These are phyloP conservation scores for Didymodactylos carnosus DNA, from an alignment of 2,888 invertebrate species.

Conservation along the genomic window DNA sequence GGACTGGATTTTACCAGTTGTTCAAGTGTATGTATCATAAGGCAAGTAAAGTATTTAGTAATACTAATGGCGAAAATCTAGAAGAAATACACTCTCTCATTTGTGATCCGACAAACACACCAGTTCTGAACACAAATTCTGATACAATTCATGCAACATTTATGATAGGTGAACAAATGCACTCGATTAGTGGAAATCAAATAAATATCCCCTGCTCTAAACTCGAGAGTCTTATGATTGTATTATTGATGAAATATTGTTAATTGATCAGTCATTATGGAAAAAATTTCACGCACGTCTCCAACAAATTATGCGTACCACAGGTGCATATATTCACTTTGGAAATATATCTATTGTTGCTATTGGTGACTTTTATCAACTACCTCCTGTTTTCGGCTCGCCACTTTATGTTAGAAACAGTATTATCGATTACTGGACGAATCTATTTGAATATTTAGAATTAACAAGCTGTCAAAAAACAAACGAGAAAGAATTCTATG, in stretches of 20 bases:
- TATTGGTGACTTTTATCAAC: not conserved
- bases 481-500: not conserved
- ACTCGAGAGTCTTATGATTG: not conserved
- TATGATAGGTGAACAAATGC: not conserved
- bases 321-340: not conserved
- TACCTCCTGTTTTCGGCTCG: not conserved
- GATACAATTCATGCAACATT: not conserved
- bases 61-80: not conserved
- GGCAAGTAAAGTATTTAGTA: not conserved
- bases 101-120: not conserved
- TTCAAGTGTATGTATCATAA: not conserved
- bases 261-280: not conserved
- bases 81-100: not conserved
- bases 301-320: not conserved
- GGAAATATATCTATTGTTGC: not conserved
- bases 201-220: not conserved
- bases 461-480: not conserved
- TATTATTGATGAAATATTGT: not conserved
- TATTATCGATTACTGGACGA: not conserved
- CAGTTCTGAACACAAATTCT: not conserved
- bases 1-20: not conserved
- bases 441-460: not conserved
- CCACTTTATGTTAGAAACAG: too few relatives aligned
- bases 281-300: not conserved
- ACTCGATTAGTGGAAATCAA: too few relatives aligned